Evolutionary conservation across 2,888 invertebrate species (phyloP).

Genomic region (Diaperis boleti): DNA sequence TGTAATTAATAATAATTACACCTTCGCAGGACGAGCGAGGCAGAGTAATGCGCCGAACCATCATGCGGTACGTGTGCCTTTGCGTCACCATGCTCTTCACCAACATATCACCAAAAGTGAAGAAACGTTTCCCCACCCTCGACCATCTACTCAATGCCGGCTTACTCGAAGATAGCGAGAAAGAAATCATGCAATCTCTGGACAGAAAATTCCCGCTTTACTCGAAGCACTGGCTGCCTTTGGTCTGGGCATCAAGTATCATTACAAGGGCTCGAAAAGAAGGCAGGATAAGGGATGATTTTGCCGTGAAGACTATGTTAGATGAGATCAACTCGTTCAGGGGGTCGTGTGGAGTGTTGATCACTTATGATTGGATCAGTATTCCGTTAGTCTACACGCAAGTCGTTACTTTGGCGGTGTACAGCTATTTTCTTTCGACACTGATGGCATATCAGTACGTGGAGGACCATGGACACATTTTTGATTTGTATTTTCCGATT

Average conservation of each 20-base stretch:
- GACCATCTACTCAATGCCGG: conserved; percentile 89
- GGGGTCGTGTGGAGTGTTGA: conserved; percentile 80
- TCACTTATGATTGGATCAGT: conserved; percentile 83
- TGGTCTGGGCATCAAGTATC: conserved; percentile 92
- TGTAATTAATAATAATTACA: neutral
- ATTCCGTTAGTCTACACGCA: conserved; percentile 88
- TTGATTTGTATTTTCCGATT: conserved; percentile 91
- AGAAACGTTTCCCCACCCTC: conserved; percentile 89
- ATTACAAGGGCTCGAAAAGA: conserved; percentile 91
- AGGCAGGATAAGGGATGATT: conserved; percentile 91
- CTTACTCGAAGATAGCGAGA: conserved; percentile 84
- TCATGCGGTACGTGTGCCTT: conserved; percentile 86
- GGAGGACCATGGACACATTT: conserved; percentile 72
- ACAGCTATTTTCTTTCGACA: conserved; percentile 91
- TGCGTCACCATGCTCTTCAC: conserved; percentile 90
- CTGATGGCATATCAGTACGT: conserved; percentile 92
- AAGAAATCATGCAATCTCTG: conserved; percentile 80
- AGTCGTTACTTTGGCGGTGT: conserved; percentile 93
- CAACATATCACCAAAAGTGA: conserved; percentile 88
- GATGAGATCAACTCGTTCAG: conserved; percentile 89
- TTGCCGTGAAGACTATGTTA: conserved; percentile 91
- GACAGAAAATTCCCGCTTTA: conserved; percentile 86
- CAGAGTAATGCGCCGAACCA: conserved; percentile 84
- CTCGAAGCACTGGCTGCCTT: conserved; percentile 91
- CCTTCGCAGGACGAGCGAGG: conserved; percentile 77